Percentiles rank a stretch among this genome's conserved stretches.
Conservation (phyloP, 2,797 vertebrate species). For the Serranus cabrilla region DNA sequence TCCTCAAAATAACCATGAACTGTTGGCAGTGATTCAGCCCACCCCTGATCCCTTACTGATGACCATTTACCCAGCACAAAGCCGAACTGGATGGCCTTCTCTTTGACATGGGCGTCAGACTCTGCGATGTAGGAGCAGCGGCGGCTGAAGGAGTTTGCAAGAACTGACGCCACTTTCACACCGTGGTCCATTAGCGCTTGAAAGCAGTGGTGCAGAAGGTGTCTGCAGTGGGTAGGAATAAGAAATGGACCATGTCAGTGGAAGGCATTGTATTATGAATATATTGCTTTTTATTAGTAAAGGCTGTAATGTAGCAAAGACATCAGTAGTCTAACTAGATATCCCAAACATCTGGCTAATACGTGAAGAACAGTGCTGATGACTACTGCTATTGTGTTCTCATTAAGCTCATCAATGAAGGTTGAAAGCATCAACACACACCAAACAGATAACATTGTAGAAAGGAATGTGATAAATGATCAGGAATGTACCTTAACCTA, state of each 20-base stretch:
- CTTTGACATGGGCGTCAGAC: constrained; percentile 96
- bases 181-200: constrained; percentile 99
- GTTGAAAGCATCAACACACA: constrained; percentile 9
- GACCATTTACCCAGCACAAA: constrained; percentile 95
- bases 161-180: constrained; percentile 97
- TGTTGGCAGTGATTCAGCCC: too few relatives aligned
- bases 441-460: constrained; percentile 5
- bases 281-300: background rate
- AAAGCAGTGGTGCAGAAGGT: constrained; percentile 99
- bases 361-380: constrained; percentile 7
- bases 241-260: constrained; percentile 2
- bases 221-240: constrained; percentile 80
- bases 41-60: background rate
- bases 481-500: constrained; percentile 4
- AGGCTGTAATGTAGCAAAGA: background rate
- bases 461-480: background rate
- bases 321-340: too few relatives aligned
- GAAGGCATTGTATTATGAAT: background rate
- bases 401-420: background rate
- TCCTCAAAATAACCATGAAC: background rate
- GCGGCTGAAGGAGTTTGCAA: constrained; percentile 98
- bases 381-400: background rate
- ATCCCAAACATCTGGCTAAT: background rate
- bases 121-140: constrained; percentile 98
- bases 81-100: constrained; percentile 98